phyloP scores from a whole-genome alignment of 2,888 invertebrate genomes.

The Sinodicranocentrus sp. region DNA sequence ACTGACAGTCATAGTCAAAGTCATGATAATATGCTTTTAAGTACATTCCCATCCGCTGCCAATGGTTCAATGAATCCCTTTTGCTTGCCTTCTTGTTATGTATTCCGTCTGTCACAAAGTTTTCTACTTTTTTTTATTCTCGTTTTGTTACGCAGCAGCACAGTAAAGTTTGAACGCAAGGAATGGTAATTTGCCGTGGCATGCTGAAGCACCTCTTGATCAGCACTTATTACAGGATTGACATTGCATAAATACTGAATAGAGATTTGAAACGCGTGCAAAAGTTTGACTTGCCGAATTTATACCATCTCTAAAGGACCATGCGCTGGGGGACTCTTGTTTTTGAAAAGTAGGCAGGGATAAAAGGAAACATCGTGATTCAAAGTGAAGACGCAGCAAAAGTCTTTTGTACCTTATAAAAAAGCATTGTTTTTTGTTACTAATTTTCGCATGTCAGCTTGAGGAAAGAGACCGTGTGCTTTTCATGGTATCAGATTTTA shows the following conservation, averaged over 20 bases:
- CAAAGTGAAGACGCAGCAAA: constrained; percentile 3
- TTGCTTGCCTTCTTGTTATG: constrained; percentile 1
- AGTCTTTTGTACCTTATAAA: neutral
- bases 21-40: neutral
- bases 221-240: no score
- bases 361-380: neutral
- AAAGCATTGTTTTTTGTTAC: neutral
- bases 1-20: no score
- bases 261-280: no score
- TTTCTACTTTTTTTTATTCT: constrained; percentile 2
- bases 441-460: neutral
- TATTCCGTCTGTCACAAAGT: constrained; percentile 19
- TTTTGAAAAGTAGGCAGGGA: constrained; percentile 4
- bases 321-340: constrained; percentile 11
- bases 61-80: constrained; percentile 49
- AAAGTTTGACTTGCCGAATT: neutral
- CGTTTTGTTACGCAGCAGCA: neutral
- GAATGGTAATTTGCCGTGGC: no score
- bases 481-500: constrained; percentile 34
- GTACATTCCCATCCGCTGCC: neutral
- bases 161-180: no score
- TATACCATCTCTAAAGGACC: constrained; percentile 4
- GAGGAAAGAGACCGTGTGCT: constrained; percentile 46
- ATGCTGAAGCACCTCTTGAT: no score
- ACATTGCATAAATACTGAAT: no score